Evolutionary conservation across 1,140 invertebrate genomes (phyloP).

Genomic region (Ladona fulva): DNA sequence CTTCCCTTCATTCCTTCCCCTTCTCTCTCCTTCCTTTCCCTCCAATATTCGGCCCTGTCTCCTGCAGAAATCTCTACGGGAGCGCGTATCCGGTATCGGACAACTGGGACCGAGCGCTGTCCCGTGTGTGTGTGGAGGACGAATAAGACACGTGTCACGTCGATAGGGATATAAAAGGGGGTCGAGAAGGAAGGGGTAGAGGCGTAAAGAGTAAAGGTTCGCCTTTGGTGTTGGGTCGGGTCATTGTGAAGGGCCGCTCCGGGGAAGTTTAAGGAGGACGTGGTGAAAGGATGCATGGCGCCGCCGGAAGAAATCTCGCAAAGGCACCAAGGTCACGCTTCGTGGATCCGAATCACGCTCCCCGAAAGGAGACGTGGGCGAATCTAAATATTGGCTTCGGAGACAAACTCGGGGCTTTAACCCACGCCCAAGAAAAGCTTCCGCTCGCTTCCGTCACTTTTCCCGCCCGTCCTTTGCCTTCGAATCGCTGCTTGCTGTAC

Average conservation of each 20-base stretch:
- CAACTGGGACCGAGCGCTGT: neutral
- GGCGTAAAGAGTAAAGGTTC: neutral
- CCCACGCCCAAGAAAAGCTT: too few species aligned
- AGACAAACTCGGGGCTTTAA: too few species aligned
- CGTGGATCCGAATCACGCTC: too few species aligned
- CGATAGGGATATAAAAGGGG: neutral
- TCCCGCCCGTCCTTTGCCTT: too few species aligned
- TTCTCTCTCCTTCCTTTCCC: neutral
- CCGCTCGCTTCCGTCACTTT: too few species aligned
- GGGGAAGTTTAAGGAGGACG: neutral
- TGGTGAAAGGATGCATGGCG: neutral
- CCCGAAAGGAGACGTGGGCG: too few species aligned
- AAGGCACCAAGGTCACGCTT: too few species aligned
- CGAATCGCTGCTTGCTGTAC: too few species aligned
- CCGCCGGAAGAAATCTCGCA: neutral
- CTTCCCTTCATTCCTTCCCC: neutral
- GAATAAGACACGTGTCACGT: neutral
- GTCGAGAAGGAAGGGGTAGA: neutral
- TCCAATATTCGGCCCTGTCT: constrained; percentile 3
- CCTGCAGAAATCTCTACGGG: neutral
- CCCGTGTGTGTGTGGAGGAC: neutral
- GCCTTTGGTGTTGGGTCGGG: neutral
- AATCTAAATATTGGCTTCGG: too few species aligned
- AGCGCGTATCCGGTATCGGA: neutral
- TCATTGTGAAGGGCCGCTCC: neutral